A percentile compares a stretch with the other conserved stretches of the same genome.
Evolutionary conservation across 2,888 invertebrate genomes (phyloP).

Genomic region (Lysandra coridon): DNA sequence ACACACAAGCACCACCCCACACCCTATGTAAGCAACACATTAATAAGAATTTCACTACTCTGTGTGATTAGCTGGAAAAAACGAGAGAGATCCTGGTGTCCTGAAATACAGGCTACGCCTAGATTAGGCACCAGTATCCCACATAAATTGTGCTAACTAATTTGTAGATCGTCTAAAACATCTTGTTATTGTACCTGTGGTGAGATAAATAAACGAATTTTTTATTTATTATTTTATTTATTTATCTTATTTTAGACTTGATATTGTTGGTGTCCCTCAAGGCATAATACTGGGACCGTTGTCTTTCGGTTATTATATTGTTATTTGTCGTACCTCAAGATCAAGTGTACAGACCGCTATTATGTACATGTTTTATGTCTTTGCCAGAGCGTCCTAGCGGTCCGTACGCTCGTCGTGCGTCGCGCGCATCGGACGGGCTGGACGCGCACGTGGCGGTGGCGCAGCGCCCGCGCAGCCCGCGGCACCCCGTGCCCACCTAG

Average conservation of each 20-base stretch:
- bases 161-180: too few relatives aligned
- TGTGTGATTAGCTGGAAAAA: too few relatives aligned
- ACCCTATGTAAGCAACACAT: too few relatives aligned
- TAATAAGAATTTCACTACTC: too few relatives aligned
- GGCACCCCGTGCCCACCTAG: neutral
- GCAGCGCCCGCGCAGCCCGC: conserved; percentile 65
- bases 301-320: neutral
- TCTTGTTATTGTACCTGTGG: too few relatives aligned
- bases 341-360: neutral
- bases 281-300: neutral
- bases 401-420: conserved; percentile 86
- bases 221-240: too few relatives aligned
- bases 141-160: too few relatives aligned
- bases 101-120: too few relatives aligned
- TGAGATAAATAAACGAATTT: too few relatives aligned
- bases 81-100: too few relatives aligned
- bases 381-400: conserved; percentile 57
- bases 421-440: conserved; percentile 85
- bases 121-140: too few relatives aligned
- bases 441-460: conserved; percentile 87
- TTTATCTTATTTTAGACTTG: neutral
- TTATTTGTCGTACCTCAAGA: neutral
- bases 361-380: neutral
- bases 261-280: neutral
- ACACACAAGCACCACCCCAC: too few relatives aligned